These are phyloP conservation scores for Gracilinanus agilis DNA, from an alignment of 2,113 vertebrate genomes.

Conservation along the genomic window DNA sequence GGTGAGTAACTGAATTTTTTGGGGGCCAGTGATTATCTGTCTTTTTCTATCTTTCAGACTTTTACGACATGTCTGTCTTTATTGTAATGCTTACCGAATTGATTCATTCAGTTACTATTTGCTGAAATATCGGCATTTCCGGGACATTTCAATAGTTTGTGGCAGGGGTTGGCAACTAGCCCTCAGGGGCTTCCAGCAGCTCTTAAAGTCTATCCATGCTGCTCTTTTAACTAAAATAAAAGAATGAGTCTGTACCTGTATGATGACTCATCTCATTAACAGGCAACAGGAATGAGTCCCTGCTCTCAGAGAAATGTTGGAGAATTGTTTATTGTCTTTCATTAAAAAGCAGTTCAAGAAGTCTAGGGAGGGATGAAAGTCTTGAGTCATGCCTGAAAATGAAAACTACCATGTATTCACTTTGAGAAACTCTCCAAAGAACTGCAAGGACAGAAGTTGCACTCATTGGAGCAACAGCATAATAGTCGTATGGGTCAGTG, in stretches of 20 bases:
- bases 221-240: background rate
- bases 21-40: background rate
- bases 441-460: background rate
- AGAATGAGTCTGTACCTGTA: background rate
- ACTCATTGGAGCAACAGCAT: background rate
- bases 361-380: background rate
- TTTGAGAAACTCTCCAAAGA: background rate
- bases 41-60: background rate
- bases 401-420: background rate
- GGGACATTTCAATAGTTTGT: constrained; percentile 9
- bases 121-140: background rate
- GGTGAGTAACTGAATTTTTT: background rate
- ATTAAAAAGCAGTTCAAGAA: background rate
- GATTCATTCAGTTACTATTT: constrained; percentile 1
- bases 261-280: background rate
- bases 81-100: background rate
- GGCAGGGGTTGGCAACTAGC: background rate
- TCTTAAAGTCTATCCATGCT: background rate
- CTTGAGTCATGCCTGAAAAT: background rate
- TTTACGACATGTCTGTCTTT: background rate
- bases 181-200: background rate
- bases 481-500: background rate
- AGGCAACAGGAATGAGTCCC: background rate
- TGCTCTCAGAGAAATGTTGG: background rate
- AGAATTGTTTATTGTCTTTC: background rate